phyloP scores from a whole-genome alignment of 2,113 vertebrate genomes.

The Chloropsis cyanopogon region DNA sequence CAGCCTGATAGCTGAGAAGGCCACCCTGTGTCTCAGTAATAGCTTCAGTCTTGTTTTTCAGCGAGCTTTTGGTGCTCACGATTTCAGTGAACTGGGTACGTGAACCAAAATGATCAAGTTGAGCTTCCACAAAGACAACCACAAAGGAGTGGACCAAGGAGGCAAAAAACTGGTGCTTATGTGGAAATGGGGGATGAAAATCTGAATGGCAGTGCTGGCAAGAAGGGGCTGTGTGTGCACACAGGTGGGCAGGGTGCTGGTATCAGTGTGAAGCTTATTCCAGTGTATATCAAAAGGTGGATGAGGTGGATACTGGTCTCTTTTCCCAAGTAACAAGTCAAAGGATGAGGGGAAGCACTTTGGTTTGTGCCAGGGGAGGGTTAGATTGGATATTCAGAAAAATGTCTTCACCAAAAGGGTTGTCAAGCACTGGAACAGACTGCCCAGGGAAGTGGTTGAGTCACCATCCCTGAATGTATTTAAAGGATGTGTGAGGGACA shows the following conservation, averaged over 20 bases:
- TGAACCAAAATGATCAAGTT: not conserved
- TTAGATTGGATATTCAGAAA: not conserved
- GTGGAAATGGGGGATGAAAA: not conserved
- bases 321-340: not conserved
- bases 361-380: not conserved
- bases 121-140: not conserved
- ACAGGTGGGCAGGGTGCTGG: not conserved
- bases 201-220: not conserved
- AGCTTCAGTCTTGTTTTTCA: not conserved
- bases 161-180: not conserved
- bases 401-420: not conserved
- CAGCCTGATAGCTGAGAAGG: not conserved
- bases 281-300: rapidly evolving
- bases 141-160: not conserved
- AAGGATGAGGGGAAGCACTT: not conserved
- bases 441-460: not conserved
- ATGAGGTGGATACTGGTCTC: rapidly evolving
- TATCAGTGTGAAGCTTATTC: not conserved
- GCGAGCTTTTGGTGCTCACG: not conserved
- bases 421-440: not conserved
- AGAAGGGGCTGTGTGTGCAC: not conserved
- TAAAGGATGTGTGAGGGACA: not conserved
- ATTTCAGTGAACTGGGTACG: not conserved
- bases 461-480: not conserved
- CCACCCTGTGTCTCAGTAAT: not conserved